Conservation (phyloP, 2,797 vertebrate species). For the Adrianichthys oophorus region DNA sequence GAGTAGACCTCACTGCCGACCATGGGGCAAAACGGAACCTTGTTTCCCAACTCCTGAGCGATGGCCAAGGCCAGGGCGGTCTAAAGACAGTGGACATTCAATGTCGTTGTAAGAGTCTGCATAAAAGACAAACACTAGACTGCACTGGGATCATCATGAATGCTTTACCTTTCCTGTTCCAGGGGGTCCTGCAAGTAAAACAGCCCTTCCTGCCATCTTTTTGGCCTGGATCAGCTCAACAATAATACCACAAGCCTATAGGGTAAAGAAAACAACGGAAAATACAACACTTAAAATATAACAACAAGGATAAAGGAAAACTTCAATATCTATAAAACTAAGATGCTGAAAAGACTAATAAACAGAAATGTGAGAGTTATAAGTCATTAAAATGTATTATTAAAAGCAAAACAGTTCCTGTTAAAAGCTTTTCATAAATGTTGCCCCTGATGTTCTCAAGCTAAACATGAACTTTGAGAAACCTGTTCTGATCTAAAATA, state of each 20-base stretch:
- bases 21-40: constrained; percentile 99
- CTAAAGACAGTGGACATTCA: constrained; percentile 57
- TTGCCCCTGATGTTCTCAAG: no score
- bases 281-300: neutral
- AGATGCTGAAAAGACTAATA: no score
- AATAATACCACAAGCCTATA: constrained; percentile 95
- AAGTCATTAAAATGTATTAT: no score
- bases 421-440: no score
- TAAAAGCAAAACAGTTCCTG: no score
- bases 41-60: constrained; percentile 96
- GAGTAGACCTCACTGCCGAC: constrained; percentile 99
- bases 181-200: constrained; percentile 94
- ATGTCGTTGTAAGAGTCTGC: neutral
- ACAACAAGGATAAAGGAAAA: neutral
- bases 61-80: constrained; percentile 95
- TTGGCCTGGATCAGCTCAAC: constrained; percentile 96
- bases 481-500: no score
- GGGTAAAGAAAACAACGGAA: neutral
- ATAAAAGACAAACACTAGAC: neutral
- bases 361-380: no score
- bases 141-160: neutral
- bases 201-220: constrained; percentile 97
- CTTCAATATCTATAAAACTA: neutral
- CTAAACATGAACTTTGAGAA: no score
- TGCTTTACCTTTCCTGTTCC: constrained; percentile 94